These are phyloP conservation scores for Diarsia dahlii DNA, from an alignment of 2,888 invertebrate genomes.

Conservation along the genomic window DNA sequence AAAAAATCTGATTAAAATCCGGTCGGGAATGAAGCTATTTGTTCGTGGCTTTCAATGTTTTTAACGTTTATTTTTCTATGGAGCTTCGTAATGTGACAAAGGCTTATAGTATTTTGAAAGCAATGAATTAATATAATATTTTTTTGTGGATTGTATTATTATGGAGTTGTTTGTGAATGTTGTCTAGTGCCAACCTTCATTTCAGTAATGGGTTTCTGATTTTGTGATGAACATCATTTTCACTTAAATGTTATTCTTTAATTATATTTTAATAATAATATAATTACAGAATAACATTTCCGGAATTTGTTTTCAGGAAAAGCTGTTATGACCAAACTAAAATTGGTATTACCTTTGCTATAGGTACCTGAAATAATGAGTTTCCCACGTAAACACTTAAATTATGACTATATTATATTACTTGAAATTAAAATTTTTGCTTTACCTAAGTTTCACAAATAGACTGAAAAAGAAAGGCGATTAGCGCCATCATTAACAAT, in stretches of 20 bases:
- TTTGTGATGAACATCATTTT: not conserved
- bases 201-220: not conserved
- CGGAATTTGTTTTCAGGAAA: too few species aligned
- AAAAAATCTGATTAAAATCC: conserved; percentile 47
- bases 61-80: conserved; percentile 22
- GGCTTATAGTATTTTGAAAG: conserved; percentile 17
- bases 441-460: too few species aligned
- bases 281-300: conserved; percentile 37
- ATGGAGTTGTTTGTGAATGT: not conserved
- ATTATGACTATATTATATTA: not conserved
- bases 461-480: too few species aligned
- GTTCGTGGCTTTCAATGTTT: conserved; percentile 42
- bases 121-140: conserved; percentile 4
- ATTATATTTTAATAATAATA: too few species aligned
- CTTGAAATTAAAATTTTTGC: not conserved
- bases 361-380: conserved; percentile 20
- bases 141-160: not conserved
- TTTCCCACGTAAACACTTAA: conserved; percentile 5
- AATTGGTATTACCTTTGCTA: conserved; percentile 15
- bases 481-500: too few species aligned
- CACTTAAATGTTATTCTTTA: not conserved
- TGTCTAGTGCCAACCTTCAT: not conserved
- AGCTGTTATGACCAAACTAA: conserved; percentile 23
- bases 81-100: conserved; percentile 32
- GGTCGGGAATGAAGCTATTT: conserved; percentile 42